Conservation (phyloP, 2,113 vertebrate species). For the Puma concolor region DNA sequence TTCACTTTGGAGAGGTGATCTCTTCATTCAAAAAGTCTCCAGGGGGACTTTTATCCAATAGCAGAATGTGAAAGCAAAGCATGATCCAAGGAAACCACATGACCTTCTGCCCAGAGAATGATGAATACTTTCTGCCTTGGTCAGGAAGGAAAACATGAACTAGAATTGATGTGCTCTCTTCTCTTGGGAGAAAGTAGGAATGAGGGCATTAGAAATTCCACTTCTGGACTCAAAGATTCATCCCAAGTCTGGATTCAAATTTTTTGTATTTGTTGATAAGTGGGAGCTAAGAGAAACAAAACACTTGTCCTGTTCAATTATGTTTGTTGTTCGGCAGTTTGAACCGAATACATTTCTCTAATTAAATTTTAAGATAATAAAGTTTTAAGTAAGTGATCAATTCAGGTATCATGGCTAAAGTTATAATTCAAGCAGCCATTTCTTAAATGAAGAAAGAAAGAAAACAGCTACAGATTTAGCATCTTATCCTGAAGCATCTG, state of each 20-base stretch:
- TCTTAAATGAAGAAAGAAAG: constrained; percentile 37
- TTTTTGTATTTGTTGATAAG: constrained; percentile 59
- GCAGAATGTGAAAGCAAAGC: constrained; percentile 64
- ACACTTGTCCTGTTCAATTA: constrained; percentile 11
- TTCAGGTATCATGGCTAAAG: constrained; percentile 29
- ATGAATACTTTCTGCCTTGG: constrained; percentile 74
- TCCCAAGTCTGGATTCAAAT: constrained; percentile 65
- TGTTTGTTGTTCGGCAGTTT: background rate
- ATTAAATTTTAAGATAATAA: background rate
- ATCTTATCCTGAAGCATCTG: constrained; percentile 40
- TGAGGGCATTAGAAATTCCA: constrained; percentile 64
- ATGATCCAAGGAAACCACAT: constrained; percentile 62
- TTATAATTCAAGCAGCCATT: constrained; percentile 28
- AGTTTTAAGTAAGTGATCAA: constrained; percentile 27
- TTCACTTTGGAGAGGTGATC: constrained; percentile 73
- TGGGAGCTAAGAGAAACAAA: constrained; percentile 55
- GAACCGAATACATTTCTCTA: constrained; percentile 34
- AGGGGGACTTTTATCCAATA: constrained; percentile 70
- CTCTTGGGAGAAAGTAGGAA: constrained; percentile 54
- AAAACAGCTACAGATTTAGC: constrained; percentile 34
- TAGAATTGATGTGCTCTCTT: constrained; percentile 71
- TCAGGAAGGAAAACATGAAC: constrained; percentile 66
- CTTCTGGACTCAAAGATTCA: constrained; percentile 37
- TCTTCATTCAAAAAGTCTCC: constrained; percentile 74
- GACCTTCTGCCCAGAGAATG: constrained; percentile 58